Base-by-base conservation (phyloP, 2,113 vertebrate species). In the Microcebus ravelobensis region DNA sequence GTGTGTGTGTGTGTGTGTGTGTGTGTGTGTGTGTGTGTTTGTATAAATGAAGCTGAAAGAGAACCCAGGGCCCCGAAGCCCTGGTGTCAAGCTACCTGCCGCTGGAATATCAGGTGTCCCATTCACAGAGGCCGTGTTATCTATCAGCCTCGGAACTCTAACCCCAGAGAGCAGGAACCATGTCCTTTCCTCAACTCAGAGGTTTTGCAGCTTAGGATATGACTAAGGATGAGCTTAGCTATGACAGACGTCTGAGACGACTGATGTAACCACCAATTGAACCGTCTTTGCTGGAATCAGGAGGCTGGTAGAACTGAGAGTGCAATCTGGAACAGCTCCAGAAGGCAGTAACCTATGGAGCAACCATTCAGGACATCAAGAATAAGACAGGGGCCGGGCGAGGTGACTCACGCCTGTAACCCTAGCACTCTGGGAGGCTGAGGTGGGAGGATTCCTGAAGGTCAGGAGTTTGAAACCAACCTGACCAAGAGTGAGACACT, bases 61-160 rank as follows among this genome's bases (percentile, higher is more conserved):
- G 89, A 96, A 96, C 73, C 74, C 91, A 92, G 57, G n/a, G 50
- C 31, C 55, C 36, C 8, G 25, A 42, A 76, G 57, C 50, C n/a
- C 29, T 95, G 88, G 95, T 97, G 42, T 97, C 97, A 95, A 86
- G 90, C 86, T 97, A 91, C 96, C 68, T 68, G 65, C 36, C 27
- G 8, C 92, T 63, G 3, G 48, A 85, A 36, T 97, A 97, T 97
- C 97, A 74, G 31, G 89, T 97, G 73, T 97, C 91, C 83, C 6
- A 13, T 63, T 96, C 77, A 21, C 11, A 5, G 77, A 39, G 11
- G 45, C 68, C 79, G 0, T 48, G 39, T 70, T 76, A 93, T 48
- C 80, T 74, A 45, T 63, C 76, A 94, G 76, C 61, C 23, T 73
- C 48, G n/a, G 90, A 90, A 87, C 61, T 29, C 42, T 34, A 65